Evolutionary conservation across 2,888 invertebrate genomes (phyloP), one percentile per base, ranked within the genome.

Genomic region (Eledona agricola): DNA sequence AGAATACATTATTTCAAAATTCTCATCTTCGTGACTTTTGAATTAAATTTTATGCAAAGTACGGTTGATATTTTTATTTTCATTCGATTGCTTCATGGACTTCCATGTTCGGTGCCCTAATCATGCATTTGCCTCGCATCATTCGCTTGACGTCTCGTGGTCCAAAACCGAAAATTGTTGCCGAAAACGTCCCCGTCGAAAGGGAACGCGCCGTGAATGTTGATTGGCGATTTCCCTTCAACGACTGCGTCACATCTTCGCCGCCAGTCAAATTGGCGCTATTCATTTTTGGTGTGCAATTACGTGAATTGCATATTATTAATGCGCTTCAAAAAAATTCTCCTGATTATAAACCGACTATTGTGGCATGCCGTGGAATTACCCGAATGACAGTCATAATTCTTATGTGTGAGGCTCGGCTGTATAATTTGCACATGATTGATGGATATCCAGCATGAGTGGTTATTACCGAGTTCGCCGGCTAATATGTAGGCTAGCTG

Each of bases 341-440:
- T 42, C 37, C 45, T 51, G 45, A 51, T 51, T 51, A 51, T 51
- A 51, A 51, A 51, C 45, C 43, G 37, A 45, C 51, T 51, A 43
- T 51, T 61, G 65, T 70, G 67, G 68, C 68, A 66, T 70, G 68
- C 66, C 63, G 56, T 65, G 60, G 70, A 72, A 72, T 73, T 72
- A 73, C 70, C 67, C 63, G 70, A 73, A 72, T 70, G 73, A 73
- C 73, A 73, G 72, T 71, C 68, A 70, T 73, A 72, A 73, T 73
- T 73, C 71, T 72, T 72, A 72, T 64, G 71, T 72, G 72, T 67
- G 70, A 70, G 72, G 62, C 69, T 67, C 64, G 67, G 62, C 69
- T 66, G 67, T 72, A 67, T 72, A 72, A 73, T 73, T 73, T 73
- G 70, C 71, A 68, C 70, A 68, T 73, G 73, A 73, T 73, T 72